A percentile compares a stretch with the other conserved stretches of the same genome.
Conservation (phyloP, 2,888 invertebrate species). For the Mechanitis mazaeus region DNA sequence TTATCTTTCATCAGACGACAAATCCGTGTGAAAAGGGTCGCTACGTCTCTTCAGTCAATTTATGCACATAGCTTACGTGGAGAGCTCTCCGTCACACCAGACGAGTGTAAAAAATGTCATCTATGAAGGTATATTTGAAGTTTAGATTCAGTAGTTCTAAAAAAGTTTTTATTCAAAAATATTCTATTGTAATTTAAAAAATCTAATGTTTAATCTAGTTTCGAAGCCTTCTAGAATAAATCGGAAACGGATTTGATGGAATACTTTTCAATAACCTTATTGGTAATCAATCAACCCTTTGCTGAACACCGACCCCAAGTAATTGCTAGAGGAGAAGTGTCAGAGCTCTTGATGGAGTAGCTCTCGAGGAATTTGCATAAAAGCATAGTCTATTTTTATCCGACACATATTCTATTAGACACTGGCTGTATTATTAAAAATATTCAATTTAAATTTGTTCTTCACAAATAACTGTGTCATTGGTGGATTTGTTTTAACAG, state of each 20-base stretch:
- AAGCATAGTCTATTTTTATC: background rate
- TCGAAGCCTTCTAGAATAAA: background rate
- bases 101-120: constrained; percentile 38
- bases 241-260: background rate
- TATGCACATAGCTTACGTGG: constrained; percentile 68
- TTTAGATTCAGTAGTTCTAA: background rate
- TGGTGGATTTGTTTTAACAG: constrained; percentile 2
- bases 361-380: constrained; percentile 2
- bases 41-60: constrained; percentile 52
- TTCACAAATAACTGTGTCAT: too few relatives aligned
- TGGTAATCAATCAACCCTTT: constrained; percentile 3
- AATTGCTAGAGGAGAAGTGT: background rate
- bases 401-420: background rate
- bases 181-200: too few relatives aligned
- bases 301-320: background rate
- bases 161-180: too few relatives aligned
- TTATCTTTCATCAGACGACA: constrained; percentile 26
- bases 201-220: too few relatives aligned
- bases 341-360: background rate
- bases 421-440: too few relatives aligned
- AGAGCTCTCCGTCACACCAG: constrained; percentile 43
- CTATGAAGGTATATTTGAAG: background rate
- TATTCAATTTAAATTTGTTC: too few relatives aligned
- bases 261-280: background rate
- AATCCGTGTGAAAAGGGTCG: constrained; percentile 37